Evolutionary conservation across 1,140 invertebrate species (phyloP).

Genomic region (Vanessa tameamea): DNA sequence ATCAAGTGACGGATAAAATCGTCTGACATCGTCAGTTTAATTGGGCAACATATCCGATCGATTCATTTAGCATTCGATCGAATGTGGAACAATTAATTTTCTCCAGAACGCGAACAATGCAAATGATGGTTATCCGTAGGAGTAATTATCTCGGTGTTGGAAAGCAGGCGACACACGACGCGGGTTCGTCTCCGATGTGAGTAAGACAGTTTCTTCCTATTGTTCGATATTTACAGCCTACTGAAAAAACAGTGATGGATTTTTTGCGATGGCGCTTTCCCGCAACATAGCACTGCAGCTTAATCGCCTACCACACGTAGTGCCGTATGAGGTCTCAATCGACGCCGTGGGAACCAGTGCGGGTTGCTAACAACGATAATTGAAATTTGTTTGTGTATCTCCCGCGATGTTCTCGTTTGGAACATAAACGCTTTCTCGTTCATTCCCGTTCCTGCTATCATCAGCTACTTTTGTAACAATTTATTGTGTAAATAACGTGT

Average conservation of each 20-base stretch:
- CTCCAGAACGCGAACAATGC: slow-evolving; percentile 68
- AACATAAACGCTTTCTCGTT: not conserved
- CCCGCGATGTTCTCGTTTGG: not conserved
- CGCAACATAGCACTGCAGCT: slow-evolving; percentile 38
- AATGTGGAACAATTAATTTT: slow-evolving; percentile 69
- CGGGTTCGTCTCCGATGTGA: slow-evolving; percentile 54
- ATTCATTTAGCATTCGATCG: slow-evolving; percentile 56
- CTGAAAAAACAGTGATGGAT: slow-evolving; percentile 52
- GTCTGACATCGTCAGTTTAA: slow-evolving; percentile 21
- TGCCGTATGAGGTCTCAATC: slow-evolving; percentile 34
- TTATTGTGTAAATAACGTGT: slow-evolving; percentile 10
- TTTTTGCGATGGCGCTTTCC: slow-evolving; percentile 64
- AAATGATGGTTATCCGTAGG: slow-evolving; percentile 71
- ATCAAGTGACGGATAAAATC: slow-evolving; percentile 30
- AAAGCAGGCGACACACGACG: slow-evolving; percentile 63
- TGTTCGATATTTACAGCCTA: slow-evolving; percentile 51
- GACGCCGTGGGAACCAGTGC: slow-evolving; percentile 15
- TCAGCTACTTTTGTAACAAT: not conserved
- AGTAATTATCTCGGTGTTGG: slow-evolving; percentile 62
- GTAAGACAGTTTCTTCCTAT: slow-evolving; percentile 74
- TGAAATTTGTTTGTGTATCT: slow-evolving; percentile 7
- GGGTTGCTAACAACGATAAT: not conserved
- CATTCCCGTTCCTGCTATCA: not conserved
- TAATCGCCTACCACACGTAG: slow-evolving; percentile 34
- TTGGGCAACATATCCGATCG: slow-evolving; percentile 34